Percentiles rank a stretch among this genome's conserved stretches.
These are phyloP conservation scores for Baronia brevicornis DNA, from an alignment of 2,888 invertebrate genomes.

Conservation along the genomic window DNA sequence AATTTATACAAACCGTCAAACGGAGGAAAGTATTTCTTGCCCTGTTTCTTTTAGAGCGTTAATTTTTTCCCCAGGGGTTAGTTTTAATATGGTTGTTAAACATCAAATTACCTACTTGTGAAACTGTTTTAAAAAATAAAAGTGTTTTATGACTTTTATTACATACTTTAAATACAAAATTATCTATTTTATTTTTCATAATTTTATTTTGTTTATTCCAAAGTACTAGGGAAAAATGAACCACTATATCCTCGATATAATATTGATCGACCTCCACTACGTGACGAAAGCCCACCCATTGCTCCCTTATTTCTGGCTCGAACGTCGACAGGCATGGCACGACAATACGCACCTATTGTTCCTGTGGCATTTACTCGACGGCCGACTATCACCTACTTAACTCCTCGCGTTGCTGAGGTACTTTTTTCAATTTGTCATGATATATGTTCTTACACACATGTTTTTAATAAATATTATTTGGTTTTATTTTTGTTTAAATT, in stretches of 20 bases:
- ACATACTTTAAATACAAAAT: too few relatives aligned
- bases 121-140: too few relatives aligned
- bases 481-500: too few relatives aligned
- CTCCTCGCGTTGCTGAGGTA: slow-evolving; percentile 29
- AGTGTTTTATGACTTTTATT: too few relatives aligned
- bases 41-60: too few relatives aligned
- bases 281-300: slow-evolving; percentile 58
- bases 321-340: slow-evolving; percentile 27
- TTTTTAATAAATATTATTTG: too few relatives aligned
- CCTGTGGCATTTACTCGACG: slow-evolving; percentile 47
- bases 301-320: slow-evolving; percentile 48
- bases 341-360: slow-evolving; percentile 56
- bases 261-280: slow-evolving; percentile 26
- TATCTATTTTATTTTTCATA: slow-evolving; percentile 1
- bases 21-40: too few relatives aligned
- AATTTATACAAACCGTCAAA: too few relatives aligned
- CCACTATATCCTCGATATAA: slow-evolving; percentile 13
- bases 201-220: slow-evolving; percentile 5
- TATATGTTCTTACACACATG: too few relatives aligned
- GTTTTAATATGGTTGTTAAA: too few relatives aligned
- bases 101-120: too few relatives aligned
- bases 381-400: slow-evolving; percentile 31
- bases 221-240: slow-evolving; percentile 10
- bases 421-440: too few relatives aligned
- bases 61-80: slow-evolving; percentile 9